phyloP scores from a whole-genome alignment of 2,888 invertebrate genomes.

The Rhagium mordax region DNA sequence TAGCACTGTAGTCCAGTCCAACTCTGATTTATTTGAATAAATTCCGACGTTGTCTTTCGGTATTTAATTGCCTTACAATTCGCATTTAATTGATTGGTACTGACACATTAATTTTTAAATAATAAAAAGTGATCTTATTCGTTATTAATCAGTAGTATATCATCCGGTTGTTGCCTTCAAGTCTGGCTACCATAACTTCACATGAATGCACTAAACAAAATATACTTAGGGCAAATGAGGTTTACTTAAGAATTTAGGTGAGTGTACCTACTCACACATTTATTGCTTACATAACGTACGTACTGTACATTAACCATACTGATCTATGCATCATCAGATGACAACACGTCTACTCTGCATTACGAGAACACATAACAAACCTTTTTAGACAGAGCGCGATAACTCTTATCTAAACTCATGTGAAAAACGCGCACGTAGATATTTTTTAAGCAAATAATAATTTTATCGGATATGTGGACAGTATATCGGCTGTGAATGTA shows the following conservation, averaged over 20 bases:
- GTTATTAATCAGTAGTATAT: neutral
- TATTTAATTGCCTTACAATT: too few species aligned
- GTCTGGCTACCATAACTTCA: constrained; percentile 7
- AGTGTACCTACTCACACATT: constrained; percentile 22
- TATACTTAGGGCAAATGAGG: neutral
- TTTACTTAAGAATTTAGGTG: constrained; percentile 16
- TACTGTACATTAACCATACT: neutral
- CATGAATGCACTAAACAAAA: constrained; percentile 10
- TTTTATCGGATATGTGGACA: neutral
- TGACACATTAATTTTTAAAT: neutral
- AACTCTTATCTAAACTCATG: constrained; percentile 2
- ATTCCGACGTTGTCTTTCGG: too few species aligned
- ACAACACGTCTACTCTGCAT: neutral
- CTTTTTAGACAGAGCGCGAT: constrained; percentile 3
- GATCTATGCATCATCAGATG: constrained; percentile 5
- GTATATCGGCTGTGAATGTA: constrained; percentile 2
- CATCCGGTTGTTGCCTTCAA: neutral
- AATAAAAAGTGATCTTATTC: neutral
- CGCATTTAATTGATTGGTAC: too few species aligned
- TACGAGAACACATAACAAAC: neutral
- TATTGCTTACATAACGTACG: constrained; percentile 41
- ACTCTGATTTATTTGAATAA: too few species aligned
- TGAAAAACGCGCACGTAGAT: constrained; percentile 3
- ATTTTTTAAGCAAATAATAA: neutral
- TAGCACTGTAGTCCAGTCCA: too few species aligned